Percentiles rank a stretch among this genome's conserved stretches.
Conservation (phyloP, 2,888 invertebrate species). For the Cabera pusaria region DNA sequence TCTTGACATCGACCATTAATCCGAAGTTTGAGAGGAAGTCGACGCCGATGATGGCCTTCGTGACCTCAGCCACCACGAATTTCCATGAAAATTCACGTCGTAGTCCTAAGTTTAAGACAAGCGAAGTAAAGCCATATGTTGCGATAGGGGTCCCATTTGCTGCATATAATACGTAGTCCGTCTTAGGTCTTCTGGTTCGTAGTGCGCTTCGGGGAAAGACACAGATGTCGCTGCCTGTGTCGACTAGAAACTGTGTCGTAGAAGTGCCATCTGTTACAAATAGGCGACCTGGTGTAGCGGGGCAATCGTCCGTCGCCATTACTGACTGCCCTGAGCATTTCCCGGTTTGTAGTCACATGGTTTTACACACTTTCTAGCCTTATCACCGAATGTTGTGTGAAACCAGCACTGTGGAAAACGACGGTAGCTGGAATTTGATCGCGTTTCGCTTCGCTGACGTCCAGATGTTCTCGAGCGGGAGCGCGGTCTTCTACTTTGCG, state of each 20-base stretch:
- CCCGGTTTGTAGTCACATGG: constrained; percentile 18
- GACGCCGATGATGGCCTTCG: constrained; percentile 37
- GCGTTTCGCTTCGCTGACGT: too few species aligned
- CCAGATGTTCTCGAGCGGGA: too few species aligned
- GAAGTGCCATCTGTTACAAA: constrained; percentile 12
- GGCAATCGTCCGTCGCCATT: constrained; percentile 19
- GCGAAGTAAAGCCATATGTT: neutral
- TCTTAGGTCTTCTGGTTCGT: neutral
- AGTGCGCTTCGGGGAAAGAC: constrained; percentile 19
- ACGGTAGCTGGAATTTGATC: constrained; percentile 13
- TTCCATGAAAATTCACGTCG: constrained; percentile 33
- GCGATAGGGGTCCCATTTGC: neutral
- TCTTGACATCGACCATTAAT: constrained; percentile 16
- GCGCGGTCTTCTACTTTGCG: constrained; percentile 2
- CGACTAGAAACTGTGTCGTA: constrained; percentile 27
- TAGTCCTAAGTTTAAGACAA: constrained; percentile 30
- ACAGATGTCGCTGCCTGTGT: constrained; percentile 32
- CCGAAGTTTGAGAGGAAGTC: constrained; percentile 27
- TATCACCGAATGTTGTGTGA: constrained; percentile 5
- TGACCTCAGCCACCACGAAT: constrained; percentile 37
- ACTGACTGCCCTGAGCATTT: constrained; percentile 13
- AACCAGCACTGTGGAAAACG: constrained; percentile 14
- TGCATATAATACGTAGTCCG: neutral
- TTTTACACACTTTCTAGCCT: constrained; percentile 7
- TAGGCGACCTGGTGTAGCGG: constrained; percentile 18